Evolutionary conservation across 1,140 invertebrate species (phyloP).

Genomic region (Drosophila truncata): DNA sequence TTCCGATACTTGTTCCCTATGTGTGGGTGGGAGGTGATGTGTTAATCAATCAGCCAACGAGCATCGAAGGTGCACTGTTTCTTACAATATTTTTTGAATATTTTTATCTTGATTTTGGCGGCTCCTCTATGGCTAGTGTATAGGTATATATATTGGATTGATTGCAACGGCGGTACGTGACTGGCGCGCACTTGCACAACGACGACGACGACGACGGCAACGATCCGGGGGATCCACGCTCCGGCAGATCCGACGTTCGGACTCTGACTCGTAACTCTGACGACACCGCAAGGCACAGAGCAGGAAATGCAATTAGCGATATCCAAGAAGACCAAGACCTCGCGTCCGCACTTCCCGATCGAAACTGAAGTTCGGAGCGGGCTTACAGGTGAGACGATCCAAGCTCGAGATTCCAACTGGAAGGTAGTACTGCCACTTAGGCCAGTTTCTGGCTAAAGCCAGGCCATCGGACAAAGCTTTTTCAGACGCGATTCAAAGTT

Average conservation of each 20-base stretch:
- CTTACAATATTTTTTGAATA: conserved; percentile 48
- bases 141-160: conserved; percentile 32
- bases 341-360: conserved; percentile 39
- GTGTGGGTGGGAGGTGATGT: conserved; percentile 66
- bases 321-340: conserved; percentile 30
- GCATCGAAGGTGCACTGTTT: conserved; percentile 66
- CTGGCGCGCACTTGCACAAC: conserved; percentile 56
- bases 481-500: background rate
- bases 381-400: conserved; percentile 18
- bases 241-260: conserved; percentile 50
- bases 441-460: background rate
- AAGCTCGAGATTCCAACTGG: background rate
- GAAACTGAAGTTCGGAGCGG: conserved; percentile 42
- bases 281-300: conserved; percentile 26
- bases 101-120: conserved; percentile 20
- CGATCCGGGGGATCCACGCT: conserved; percentile 55
- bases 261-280: conserved; percentile 20
- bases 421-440: background rate
- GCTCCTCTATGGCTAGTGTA: background rate
- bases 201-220: conserved; percentile 38
- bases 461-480: background rate
- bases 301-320: conserved; percentile 20
- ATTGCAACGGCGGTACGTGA: conserved; percentile 61
- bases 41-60: conserved; percentile 66
- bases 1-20: conserved; percentile 10